These are phyloP conservation scores for Planococcus citri DNA, from an alignment of 1,140 invertebrate genomes.

Conservation along the genomic window DNA sequence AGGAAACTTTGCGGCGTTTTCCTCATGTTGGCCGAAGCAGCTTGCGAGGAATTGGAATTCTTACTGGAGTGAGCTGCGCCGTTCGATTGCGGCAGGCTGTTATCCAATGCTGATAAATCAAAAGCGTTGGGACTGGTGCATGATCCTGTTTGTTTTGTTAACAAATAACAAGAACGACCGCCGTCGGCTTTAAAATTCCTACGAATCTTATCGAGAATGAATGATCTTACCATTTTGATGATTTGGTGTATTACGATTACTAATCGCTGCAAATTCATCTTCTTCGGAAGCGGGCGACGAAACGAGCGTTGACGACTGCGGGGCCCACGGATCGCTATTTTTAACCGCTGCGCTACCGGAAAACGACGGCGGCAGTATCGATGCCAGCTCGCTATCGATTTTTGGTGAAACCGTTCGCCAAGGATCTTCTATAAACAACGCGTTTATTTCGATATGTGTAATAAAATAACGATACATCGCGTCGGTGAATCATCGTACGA, in stretches of 20 bases:
- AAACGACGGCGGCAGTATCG: slow-evolving; percentile 27
- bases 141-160: slow-evolving; percentile 30
- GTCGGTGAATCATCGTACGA: background rate
- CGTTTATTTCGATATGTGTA: background rate
- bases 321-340: slow-evolving; percentile 45
- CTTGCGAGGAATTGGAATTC: slow-evolving; percentile 9
- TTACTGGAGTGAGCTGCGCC: background rate
- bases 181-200: too few species aligned
- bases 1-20: slow-evolving; percentile 87
- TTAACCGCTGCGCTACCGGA: slow-evolving; percentile 29
- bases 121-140: slow-evolving; percentile 46
- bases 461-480: background rate
- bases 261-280: slow-evolving; percentile 24
- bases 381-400: slow-evolving; percentile 22
- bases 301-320: slow-evolving; percentile 20
- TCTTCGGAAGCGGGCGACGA: background rate
- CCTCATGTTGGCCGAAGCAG: slow-evolving; percentile 41
- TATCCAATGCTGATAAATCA: slow-evolving; percentile 48
- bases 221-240: slow-evolving; percentile 18
- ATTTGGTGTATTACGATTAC: slow-evolving; percentile 20
- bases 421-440: slow-evolving; percentile 29
- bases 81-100: slow-evolving; percentile 28
- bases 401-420: slow-evolving; percentile 17
- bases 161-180: background rate
- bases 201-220: too few species aligned